These are phyloP conservation scores for Alexandromys fortis DNA, from an alignment of 2,113 vertebrate species.

Conservation along the genomic window DNA sequence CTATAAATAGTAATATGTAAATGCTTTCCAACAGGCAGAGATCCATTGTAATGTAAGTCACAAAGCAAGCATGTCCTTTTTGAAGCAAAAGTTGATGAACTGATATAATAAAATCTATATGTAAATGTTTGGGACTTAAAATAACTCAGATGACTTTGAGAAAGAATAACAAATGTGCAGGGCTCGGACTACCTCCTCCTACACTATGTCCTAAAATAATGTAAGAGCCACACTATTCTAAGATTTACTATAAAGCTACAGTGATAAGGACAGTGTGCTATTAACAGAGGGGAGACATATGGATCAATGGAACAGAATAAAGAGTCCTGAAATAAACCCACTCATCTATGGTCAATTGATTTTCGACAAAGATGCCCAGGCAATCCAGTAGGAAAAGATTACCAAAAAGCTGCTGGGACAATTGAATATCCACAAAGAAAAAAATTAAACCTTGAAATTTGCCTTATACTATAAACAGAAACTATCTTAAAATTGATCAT, in stretches of 20 bases:
- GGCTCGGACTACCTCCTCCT: conserved; percentile 57
- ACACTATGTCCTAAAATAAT: conserved; percentile 58
- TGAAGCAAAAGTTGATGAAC: conserved; percentile 40
- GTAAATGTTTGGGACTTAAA: conserved; percentile 63
- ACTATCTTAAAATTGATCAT: conserved; percentile 58
- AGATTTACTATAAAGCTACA: conserved; percentile 61
- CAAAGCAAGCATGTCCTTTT: neutral
- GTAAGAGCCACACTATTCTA: conserved; percentile 50
- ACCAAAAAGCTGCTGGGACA: conserved; percentile 54
- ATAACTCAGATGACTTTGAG: conserved; percentile 49
- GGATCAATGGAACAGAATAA: conserved; percentile 54
- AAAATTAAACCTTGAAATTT: conserved; percentile 45
- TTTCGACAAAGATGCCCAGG: conserved; percentile 60
- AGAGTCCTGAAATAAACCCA: conserved; percentile 54
- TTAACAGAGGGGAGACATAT: conserved; percentile 48
- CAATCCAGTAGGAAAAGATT: conserved; percentile 32
- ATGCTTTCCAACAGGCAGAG: neutral
- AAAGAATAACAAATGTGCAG: conserved; percentile 61
- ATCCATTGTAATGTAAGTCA: neutral
- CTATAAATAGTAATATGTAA: neutral
- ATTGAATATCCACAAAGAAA: conserved; percentile 51
- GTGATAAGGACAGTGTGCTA: conserved; percentile 51
- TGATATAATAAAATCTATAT: conserved; percentile 38
- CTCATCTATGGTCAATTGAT: conserved; percentile 47
- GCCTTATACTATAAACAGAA: conserved; percentile 36